Evolutionary conservation across 2,113 vertebrate species (phyloP), one percentile per base, ranked within the genome.

Genomic region (Triplophysa rosa): DNA sequence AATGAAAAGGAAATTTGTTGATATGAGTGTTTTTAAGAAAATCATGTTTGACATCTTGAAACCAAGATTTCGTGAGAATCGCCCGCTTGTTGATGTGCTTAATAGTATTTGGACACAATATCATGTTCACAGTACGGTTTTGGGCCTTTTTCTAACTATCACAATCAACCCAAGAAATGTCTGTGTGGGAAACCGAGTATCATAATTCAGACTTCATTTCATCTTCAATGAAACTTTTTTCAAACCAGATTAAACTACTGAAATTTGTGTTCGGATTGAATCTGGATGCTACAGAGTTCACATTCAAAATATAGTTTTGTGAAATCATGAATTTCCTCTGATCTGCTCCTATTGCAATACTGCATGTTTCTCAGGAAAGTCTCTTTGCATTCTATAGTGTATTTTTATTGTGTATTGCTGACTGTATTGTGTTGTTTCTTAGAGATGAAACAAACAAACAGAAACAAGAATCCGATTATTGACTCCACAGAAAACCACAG

Each of bases 301-400:
- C 26, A 56, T 71, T 71, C 11, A 56, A 37, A 56, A 58, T 56
- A 21, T 26, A 71, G 52, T 40, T 71, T 71, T 58, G 68, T 21
- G 12, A 33, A 71, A 54, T 71, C 9, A 17, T 54, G 17, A 3
- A 17, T n/a, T 70, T 33, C 3, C 16, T 29, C 17, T 56, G 4
- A 29, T 56, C 68, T 69, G 67, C 23, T 69, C 17, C 54, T 47
- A 17, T 17, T 67, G 40, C 5, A 47, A 21, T 8, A 6, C 33
- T 62, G 14, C 21, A 21, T 23, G 7, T 73, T n/a, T 45, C 56
- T 33, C 26, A 37, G 52, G 56, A 73, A 73, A 61, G n/a, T 7
- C 3, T 45, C 19, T 56, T n/a, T 40, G n/a, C 16, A 49, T 21
- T 73, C n/a, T 16, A 62, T 42, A 45, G 45, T 73, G 14, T 54